Evolutionary conservation across 2,113 vertebrate genomes (phyloP).

Genomic region (Thunnus maccoyii): DNA sequence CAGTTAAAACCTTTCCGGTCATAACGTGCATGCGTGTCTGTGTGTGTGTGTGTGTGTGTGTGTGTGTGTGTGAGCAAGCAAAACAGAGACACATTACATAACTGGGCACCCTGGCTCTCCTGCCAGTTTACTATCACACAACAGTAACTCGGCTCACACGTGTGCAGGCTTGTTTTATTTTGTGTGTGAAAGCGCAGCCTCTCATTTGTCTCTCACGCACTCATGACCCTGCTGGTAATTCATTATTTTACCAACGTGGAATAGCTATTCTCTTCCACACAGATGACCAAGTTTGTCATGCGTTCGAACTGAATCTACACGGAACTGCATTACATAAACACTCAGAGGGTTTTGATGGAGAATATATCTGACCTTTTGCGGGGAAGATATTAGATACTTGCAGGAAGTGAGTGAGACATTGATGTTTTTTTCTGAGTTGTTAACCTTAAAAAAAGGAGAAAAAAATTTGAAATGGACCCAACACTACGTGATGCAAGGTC

Average conservation of each 20-base stretch:
- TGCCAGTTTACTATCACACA: conserved; percentile 78
- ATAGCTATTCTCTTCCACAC: conserved; percentile 32
- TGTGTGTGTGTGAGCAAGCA: neutral
- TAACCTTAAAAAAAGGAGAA: neutral
- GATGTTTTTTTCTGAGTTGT: neutral
- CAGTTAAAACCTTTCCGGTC: conserved; percentile 30
- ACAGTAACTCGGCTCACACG: conserved; percentile 72
- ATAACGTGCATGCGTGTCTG: neutral
- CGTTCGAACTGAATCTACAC: conserved; percentile 31
- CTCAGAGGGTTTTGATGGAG: conserved; percentile 2
- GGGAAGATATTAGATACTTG: neutral
- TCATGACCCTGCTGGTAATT: conserved; percentile 56
- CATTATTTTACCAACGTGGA: conserved; percentile 47
- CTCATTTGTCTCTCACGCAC: conserved; percentile 65
- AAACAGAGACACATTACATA: conserved; percentile 74
- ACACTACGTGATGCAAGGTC: neutral
- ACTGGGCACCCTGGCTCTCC: conserved; percentile 61
- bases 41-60: conserved; percentile 33
- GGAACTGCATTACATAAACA: conserved; percentile 44
- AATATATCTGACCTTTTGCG: conserved; percentile 42
- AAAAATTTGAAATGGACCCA: neutral
- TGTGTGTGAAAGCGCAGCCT: conserved; percentile 57
- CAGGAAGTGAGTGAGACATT: conserved; percentile 13
- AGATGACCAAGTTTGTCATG: conserved; percentile 17
- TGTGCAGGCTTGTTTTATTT: conserved; percentile 57